A percentile compares a stretch with the other conserved stretches of the same genome.
phyloP scores from a whole-genome alignment of 2,113 vertebrate genomes.

The Hemiscyllium ocellatum region DNA sequence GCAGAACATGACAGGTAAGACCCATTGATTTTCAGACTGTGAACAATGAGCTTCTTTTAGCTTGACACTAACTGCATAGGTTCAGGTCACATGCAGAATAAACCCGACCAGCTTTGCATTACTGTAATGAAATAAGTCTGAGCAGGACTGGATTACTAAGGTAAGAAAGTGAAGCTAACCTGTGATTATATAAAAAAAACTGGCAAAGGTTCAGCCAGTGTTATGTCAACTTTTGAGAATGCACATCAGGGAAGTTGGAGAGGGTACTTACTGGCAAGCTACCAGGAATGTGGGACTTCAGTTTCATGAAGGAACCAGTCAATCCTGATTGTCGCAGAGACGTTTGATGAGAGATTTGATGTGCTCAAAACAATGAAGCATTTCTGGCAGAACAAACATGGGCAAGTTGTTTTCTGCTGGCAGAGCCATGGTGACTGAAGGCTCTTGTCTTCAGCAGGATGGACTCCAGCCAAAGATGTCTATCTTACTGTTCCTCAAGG shows the following conservation, averaged over 20 bases:
- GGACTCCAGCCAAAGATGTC: no score
- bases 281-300: background rate
- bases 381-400: background rate
- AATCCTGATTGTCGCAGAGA: background rate
- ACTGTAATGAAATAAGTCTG: background rate
- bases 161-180: background rate
- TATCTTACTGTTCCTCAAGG: no score
- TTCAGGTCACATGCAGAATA: background rate
- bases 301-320: background rate
- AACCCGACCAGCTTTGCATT: background rate
- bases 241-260: background rate
- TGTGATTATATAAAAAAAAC: background rate
- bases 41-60: background rate
- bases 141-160: background rate
- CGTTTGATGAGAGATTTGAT: background rate
- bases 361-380: background rate
- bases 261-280: background rate
- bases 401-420: background rate
- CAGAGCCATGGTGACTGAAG: no score
- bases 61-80: background rate
- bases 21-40: background rate
- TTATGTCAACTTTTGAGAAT: background rate
- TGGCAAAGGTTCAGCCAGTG: no score
- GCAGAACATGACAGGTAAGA: conserved; percentile 85
- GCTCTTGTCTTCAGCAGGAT: no score